A percentile compares a stretch with the other conserved stretches of the same genome.
Evolutionary conservation across 2,797 vertebrate species (phyloP).

Genomic region (Pristis pectinata): DNA sequence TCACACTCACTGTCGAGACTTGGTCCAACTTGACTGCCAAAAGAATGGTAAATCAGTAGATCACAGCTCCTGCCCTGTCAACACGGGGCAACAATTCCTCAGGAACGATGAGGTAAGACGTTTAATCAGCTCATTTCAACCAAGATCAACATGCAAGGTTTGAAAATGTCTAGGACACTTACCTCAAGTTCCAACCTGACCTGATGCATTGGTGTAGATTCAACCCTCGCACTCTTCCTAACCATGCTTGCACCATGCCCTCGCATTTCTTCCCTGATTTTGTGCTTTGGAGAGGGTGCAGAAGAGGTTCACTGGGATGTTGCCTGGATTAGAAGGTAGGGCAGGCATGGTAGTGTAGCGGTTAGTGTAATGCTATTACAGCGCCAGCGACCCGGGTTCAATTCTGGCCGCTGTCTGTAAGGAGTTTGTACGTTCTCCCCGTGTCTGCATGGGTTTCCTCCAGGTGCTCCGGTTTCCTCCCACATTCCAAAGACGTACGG

Average conservation of each 20-base stretch:
- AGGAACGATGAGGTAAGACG: slow-evolving; percentile 47
- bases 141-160: slow-evolving; percentile 46
- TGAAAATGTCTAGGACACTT: slow-evolving; percentile 39
- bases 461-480: too few relatives aligned
- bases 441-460: too few relatives aligned
- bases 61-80: slow-evolving; percentile 42
- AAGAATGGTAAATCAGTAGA: slow-evolving; percentile 51
- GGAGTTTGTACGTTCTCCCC: too few relatives aligned
- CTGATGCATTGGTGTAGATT: slow-evolving; percentile 30
- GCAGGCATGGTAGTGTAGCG: too few relatives aligned
- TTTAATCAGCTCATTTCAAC: neutral
- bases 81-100: slow-evolving; percentile 42
- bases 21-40: slow-evolving; percentile 58
- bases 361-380: too few relatives aligned
- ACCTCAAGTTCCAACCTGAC: slow-evolving; percentile 21
- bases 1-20: slow-evolving; percentile 57
- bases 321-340: too few relatives aligned
- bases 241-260: neutral
- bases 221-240: neutral
- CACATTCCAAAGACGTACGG: too few relatives aligned
- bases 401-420: too few relatives aligned
- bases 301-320: too few relatives aligned
- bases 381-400: too few relatives aligned
- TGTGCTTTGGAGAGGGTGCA: too few relatives aligned
- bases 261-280: neutral